Evolutionary conservation across 2,113 vertebrate genomes (phyloP).

Genomic region (Elanus axillaris): DNA sequence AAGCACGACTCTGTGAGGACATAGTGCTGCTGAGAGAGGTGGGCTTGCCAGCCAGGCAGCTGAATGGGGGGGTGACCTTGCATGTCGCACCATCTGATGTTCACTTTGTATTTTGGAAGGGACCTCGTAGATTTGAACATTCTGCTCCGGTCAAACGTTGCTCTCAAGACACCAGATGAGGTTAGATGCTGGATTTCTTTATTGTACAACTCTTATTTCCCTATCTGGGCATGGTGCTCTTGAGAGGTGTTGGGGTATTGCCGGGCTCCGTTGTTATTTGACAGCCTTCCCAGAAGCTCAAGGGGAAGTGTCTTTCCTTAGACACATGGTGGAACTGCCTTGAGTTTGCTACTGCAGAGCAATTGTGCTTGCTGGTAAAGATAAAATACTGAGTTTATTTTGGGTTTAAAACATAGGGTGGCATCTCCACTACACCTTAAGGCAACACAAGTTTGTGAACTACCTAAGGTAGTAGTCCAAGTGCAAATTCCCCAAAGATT

Average conservation of each 20-base stretch:
- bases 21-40: not conserved
- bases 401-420: not conserved
- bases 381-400: not conserved
- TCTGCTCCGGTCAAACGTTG: slow-evolving; percentile 60
- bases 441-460: not conserved
- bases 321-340: not conserved
- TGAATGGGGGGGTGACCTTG: not conserved
- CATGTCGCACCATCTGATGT: not conserved
- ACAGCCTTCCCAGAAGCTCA: not conserved
- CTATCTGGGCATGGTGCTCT: not conserved
- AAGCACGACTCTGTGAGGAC: not conserved
- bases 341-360: not conserved
- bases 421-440: not conserved
- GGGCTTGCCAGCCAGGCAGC: not conserved
- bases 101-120: slow-evolving; percentile 63
- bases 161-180: slow-evolving; percentile 70
- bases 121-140: slow-evolving; percentile 41
- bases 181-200: slow-evolving; percentile 47
- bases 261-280: not conserved
- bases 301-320: not conserved
- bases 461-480: not conserved
- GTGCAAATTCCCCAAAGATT: not conserved
- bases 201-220: not conserved
- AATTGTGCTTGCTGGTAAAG: not conserved
- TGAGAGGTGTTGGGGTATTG: not conserved